Evolutionary conservation across 2,888 invertebrate species (phyloP).

Genomic region (Eumerus sabulonum): DNA sequence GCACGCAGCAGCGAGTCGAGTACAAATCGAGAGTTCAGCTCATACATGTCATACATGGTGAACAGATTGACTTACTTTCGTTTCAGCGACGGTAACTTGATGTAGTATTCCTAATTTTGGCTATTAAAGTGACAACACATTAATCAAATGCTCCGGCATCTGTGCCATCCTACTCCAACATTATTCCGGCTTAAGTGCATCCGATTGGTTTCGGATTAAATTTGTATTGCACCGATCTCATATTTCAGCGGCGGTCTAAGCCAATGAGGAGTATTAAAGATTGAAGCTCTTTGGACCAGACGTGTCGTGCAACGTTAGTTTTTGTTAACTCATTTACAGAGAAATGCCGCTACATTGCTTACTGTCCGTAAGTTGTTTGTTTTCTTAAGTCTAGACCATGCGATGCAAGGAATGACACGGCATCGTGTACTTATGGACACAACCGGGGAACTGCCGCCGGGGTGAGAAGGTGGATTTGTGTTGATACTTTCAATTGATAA

Average conservation of each 20-base stretch:
- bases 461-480: conserved; percentile 16
- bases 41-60: conserved; percentile 27
- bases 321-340: conserved; percentile 46
- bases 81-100: conserved; percentile 44
- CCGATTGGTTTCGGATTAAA: conserved; percentile 33
- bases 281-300: conserved; percentile 32
- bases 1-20: too few relatives aligned
- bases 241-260: conserved; percentile 23
- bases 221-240: conserved; percentile 40
- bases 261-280: conserved; percentile 33
- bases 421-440: conserved; percentile 8
- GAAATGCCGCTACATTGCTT: conserved; percentile 44
- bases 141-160: conserved; percentile 31
- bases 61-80: conserved; percentile 60
- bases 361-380: conserved; percentile 42
- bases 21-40: conserved; percentile 31
- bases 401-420: conserved; percentile 41
- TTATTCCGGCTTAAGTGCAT: conserved; percentile 30
- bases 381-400: conserved; percentile 21
- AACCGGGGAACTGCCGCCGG: conserved; percentile 14
- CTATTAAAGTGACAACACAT: conserved; percentile 49
- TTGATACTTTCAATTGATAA: conserved; percentile 61
- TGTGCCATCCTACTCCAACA: conserved; percentile 3
- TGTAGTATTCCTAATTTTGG: conserved; percentile 62
- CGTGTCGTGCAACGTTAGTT: conserved; percentile 1